Evolutionary conservation across 2,888 invertebrate species (phyloP).

Genomic region (Malthinus seriepunctatus): DNA sequence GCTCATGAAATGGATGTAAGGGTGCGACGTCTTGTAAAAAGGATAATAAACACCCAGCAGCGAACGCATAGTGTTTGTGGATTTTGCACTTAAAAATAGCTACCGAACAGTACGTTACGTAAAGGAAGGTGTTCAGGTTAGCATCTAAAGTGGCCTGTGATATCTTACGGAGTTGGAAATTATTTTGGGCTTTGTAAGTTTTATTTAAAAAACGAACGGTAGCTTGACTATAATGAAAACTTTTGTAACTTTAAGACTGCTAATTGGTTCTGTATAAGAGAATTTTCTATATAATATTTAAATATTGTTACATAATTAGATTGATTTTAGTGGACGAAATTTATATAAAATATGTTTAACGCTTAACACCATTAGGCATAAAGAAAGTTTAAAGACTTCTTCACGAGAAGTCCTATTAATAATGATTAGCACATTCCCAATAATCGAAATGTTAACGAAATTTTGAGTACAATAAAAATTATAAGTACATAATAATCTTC

Average conservation of each 20-base stretch:
- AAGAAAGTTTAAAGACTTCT: not conserved
- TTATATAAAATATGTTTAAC: not conserved
- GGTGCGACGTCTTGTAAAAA: conserved; percentile 12
- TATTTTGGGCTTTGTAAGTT: conserved; percentile 23
- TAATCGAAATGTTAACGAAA: not conserved
- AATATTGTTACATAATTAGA: not conserved
- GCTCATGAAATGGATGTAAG: conserved; percentile 26
- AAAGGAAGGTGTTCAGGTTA: conserved; percentile 32
- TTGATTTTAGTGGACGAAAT: not conserved
- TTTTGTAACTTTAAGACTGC: conserved; percentile 2
- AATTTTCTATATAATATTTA: conserved; percentile 1
- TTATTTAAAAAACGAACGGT: conserved; percentile 1
- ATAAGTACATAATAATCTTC: not conserved
- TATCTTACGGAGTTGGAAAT: conserved; percentile 35
- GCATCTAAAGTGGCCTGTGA: conserved; percentile 36
- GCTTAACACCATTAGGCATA: conserved; percentile 7
- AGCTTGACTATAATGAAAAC: not conserved
- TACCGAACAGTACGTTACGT: too few relatives aligned
- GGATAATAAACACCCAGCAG: conserved; percentile 9
- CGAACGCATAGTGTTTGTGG: conserved; percentile 17
- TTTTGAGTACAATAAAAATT: conserved; percentile 1
- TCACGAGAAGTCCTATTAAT: not conserved
- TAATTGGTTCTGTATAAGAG: conserved; percentile 1
- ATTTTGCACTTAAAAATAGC: not conserved
- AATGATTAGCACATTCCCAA: conserved; percentile 1